Conservation (phyloP, 2,113 vertebrate species). For the Hippocampus comes region DNA sequence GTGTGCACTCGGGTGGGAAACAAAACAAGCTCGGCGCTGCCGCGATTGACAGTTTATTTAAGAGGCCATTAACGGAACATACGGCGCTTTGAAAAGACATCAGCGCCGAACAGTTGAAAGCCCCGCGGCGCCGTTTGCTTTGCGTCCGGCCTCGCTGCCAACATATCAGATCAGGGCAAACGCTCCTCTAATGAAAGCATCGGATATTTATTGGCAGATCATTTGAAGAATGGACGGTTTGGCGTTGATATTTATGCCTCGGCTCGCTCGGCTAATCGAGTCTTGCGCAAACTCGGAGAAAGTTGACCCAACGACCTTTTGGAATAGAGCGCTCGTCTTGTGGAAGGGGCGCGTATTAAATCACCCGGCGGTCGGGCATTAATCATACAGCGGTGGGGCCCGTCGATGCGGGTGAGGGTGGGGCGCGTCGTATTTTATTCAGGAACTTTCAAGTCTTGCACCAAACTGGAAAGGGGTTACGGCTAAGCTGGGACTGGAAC, state of each 20-base stretch:
- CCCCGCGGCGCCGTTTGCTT: conserved; percentile 34
- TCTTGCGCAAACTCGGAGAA: conserved; percentile 13
- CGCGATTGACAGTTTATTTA: conserved; percentile 77
- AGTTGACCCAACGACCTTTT: conserved; percentile 56
- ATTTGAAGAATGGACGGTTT: conserved; percentile 13
- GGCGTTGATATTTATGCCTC: conserved; percentile 18
- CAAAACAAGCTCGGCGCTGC: conserved; percentile 45
- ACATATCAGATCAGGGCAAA: conserved; percentile 19
- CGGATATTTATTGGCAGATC: conserved; percentile 10
- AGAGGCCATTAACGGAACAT: conserved; percentile 78
- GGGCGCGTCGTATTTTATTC: not conserved
- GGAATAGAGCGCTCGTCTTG: conserved; percentile 17
- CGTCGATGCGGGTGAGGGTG: not conserved
- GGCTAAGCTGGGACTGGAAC: too few relatives aligned
- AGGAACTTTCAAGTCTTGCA: not conserved
- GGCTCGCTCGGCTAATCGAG: conserved; percentile 26
- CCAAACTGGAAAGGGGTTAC: not conserved
- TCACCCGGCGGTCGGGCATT: conserved; percentile 11
- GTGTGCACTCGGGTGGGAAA: conserved; percentile 43
- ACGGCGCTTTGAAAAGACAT: conserved; percentile 58
- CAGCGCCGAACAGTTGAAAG: conserved; percentile 39
- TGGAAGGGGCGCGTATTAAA: not conserved
- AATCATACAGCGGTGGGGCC: conserved; percentile 4
- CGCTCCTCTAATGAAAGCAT: conserved; percentile 24
- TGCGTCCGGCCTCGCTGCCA: conserved; percentile 10